Conservation (phyloP, 1,140 invertebrate genomes). For the Camponotus floridanus region DNA sequence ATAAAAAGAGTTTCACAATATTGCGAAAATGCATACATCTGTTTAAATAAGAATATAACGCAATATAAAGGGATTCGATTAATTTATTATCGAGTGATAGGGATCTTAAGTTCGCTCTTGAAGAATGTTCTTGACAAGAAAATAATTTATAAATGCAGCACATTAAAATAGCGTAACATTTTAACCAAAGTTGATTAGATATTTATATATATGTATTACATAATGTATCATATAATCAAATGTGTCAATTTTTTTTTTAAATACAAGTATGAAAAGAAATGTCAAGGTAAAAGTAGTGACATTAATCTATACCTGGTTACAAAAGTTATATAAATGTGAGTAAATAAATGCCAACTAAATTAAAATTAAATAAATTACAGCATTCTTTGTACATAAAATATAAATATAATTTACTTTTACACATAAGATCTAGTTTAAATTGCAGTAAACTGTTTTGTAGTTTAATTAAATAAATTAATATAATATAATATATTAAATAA, state of each 20-base stretch:
- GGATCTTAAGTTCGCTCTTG: background rate
- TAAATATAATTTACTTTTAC: too few species aligned
- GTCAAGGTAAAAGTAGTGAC: background rate
- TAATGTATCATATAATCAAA: background rate
- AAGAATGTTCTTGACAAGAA: background rate
- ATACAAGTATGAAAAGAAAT: background rate
- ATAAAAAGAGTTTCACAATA: background rate
- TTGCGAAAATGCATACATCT: background rate
- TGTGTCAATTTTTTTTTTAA: background rate
- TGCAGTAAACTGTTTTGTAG: background rate
- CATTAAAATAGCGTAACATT: background rate
- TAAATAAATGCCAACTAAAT: background rate
- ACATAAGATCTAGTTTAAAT: too few species aligned
- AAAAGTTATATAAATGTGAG: background rate
- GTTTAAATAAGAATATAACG: background rate
- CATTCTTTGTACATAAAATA: constrained; percentile 22
- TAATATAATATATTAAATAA: too few species aligned
- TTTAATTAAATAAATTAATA: background rate
- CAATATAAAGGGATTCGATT: background rate
- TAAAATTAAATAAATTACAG: background rate
- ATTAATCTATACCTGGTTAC: background rate
- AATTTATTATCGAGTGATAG: background rate
- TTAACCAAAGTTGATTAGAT: background rate
- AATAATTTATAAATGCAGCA: background rate
- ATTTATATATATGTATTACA: background rate